Evolutionary conservation across 2,797 vertebrate genomes (phyloP).

Genomic region (Eulemur mongoz): DNA sequence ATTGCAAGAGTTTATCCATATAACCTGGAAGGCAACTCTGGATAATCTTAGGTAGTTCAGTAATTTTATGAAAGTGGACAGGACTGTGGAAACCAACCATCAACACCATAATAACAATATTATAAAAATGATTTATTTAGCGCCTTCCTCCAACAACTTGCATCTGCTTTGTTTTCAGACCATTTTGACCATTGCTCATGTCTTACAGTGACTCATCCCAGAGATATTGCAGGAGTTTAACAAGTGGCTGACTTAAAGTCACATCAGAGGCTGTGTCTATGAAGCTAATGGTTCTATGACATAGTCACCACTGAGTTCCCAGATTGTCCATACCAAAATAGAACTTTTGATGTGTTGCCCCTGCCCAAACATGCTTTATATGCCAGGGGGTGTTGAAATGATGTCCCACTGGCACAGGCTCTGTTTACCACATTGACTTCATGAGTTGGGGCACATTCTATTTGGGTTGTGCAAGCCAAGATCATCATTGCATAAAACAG

Average conservation of each 20-base stretch:
- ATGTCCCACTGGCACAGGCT: constrained; percentile 76
- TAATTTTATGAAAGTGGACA: neutral
- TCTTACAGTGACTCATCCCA: neutral
- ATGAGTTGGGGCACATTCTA: constrained; percentile 80
- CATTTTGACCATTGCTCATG: neutral
- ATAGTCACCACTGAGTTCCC: constrained; percentile 68
- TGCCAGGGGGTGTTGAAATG: constrained; percentile 81
- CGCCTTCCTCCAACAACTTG: neutral
- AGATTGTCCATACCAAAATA: constrained; percentile 80
- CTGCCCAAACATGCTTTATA: constrained; percentile 69
- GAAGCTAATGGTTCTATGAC: constrained; percentile 45
- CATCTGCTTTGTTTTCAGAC: neutral
- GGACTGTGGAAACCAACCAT: neutral
- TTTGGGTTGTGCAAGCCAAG: constrained; percentile 82
- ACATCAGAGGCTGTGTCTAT: constrained; percentile 36
- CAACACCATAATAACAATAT: neutral
- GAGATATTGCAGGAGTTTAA: neutral
- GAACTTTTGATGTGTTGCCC: constrained; percentile 58
- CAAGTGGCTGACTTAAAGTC: constrained; percentile 24
- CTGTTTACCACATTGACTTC: constrained; percentile 84
- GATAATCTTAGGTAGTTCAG: neutral
- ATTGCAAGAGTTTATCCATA: neutral
- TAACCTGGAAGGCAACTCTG: neutral
- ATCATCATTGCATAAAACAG: constrained; percentile 83
- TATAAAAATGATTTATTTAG: neutral